These are phyloP conservation scores for Thera obeliscata DNA, from an alignment of 2,888 invertebrate species.

Conservation along the genomic window DNA sequence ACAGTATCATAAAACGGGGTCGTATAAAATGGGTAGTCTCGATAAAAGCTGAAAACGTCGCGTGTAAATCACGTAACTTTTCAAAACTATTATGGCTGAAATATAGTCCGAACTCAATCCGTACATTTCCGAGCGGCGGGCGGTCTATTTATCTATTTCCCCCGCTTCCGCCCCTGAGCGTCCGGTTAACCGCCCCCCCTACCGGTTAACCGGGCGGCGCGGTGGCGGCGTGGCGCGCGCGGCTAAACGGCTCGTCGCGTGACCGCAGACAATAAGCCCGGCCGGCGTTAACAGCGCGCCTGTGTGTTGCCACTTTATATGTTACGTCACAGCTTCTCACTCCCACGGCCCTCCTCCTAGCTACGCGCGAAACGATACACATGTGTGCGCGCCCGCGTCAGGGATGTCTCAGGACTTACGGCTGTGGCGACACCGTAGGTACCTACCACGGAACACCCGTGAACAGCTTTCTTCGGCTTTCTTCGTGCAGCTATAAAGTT, in stretches of 20 bases:
- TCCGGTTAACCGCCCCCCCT: constrained; percentile 84
- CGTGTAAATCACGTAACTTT: constrained; percentile 83
- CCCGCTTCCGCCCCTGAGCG: constrained; percentile 83
- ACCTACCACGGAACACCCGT: constrained; percentile 3
- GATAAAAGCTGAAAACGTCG: constrained; percentile 79
- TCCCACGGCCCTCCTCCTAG: constrained; percentile 42
- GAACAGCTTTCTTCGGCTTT: constrained; percentile 2
- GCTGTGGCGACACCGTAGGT: constrained; percentile 20
- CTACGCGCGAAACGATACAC: constrained; percentile 36
- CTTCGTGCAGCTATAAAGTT: constrained; percentile 26
- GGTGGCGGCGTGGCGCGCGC: constrained; percentile 77
- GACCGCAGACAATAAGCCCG: constrained; percentile 85
- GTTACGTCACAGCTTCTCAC: constrained; percentile 68
- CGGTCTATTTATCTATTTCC: constrained; percentile 85
- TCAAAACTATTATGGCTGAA: constrained; percentile 84
- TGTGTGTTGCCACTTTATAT: constrained; percentile 84
- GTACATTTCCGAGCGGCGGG: constrained; percentile 84
- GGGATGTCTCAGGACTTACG: constrained; percentile 41
- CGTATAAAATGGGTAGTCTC: constrained; percentile 67
- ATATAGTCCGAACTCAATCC: constrained; percentile 84
- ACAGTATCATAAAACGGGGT: constrained; percentile 72
- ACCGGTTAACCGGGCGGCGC: constrained; percentile 83
- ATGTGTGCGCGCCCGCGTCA: constrained; percentile 40
- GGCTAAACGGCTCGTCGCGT: constrained; percentile 85
- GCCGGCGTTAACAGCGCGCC: constrained; percentile 83